Conservation (phyloP, 2,888 invertebrate species). For the Monopis laevigella region DNA sequence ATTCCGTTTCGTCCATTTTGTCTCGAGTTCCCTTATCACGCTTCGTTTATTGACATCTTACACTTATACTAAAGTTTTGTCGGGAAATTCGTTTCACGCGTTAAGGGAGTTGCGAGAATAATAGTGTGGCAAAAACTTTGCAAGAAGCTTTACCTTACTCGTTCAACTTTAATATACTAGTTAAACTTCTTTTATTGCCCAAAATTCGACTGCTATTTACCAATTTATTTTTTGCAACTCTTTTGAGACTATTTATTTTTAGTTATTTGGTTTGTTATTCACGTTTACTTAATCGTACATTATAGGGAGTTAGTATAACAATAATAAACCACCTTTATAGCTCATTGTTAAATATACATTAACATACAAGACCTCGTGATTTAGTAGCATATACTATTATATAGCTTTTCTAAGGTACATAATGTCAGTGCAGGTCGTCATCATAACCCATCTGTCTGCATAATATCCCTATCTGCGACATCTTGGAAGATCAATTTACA, state of each 20-base stretch:
- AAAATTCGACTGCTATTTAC: constrained; percentile 5
- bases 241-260: too few relatives aligned
- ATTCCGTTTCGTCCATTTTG: constrained; percentile 25
- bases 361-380: too few relatives aligned
- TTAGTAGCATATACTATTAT: too few relatives aligned
- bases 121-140: constrained; percentile 8
- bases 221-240: constrained; percentile 2
- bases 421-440: neutral
- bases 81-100: constrained; percentile 9
- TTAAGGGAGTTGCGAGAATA: constrained; percentile 10
- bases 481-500: constrained; percentile 30
- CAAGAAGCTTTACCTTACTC: constrained; percentile 8
- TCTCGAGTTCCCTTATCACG: constrained; percentile 35
- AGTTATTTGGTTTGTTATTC: too few relatives aligned
- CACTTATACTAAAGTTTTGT: constrained; percentile 9
- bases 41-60: constrained; percentile 24
- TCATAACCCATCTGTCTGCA: constrained; percentile 21
- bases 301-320: too few relatives aligned
- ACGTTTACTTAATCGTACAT: too few relatives aligned
- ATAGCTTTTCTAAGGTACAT: too few relatives aligned
- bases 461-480: constrained; percentile 34
- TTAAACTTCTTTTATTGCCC: constrained; percentile 10
- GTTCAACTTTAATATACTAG: constrained; percentile 12
- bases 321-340: too few relatives aligned
- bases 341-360: too few relatives aligned